A percentile compares a stretch with the other conserved stretches of the same genome.
These are phyloP conservation scores for Naja naja DNA, from an alignment of 2,113 vertebrate genomes.

Conservation along the genomic window DNA sequence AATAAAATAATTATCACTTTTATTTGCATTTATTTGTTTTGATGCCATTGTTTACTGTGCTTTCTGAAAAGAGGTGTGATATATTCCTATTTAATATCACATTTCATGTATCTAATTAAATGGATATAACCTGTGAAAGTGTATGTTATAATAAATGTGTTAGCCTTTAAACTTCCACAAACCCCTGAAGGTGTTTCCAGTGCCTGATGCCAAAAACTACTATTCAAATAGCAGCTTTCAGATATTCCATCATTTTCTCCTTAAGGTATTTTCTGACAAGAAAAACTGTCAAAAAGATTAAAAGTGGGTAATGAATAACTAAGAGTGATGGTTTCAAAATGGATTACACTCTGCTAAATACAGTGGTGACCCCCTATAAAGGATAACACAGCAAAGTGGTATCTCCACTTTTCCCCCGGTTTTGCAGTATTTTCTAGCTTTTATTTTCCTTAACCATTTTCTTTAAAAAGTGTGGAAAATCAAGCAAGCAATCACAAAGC, in stretches of 20 bases:
- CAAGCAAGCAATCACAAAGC: neutral
- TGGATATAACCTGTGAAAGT: neutral
- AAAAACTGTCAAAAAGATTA: neutral
- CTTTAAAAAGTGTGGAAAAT: neutral
- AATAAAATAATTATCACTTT: neutral
- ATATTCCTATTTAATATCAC: neutral
- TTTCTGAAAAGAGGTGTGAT: neutral
- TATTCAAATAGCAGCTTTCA: neutral
- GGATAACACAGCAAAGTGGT: neutral
- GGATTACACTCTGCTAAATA: neutral
- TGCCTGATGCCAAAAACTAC: neutral
- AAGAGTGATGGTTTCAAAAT: neutral
- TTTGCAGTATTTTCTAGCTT: neutral
- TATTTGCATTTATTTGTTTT: neutral
- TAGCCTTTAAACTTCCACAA: neutral
- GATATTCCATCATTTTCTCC: neutral
- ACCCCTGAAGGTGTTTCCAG: neutral
- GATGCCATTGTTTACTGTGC: neutral
- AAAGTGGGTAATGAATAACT: neutral
- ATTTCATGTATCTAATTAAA: neutral
- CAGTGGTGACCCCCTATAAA: neutral
- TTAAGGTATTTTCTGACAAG: neutral
- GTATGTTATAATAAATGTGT: neutral
- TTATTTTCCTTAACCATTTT: neutral
- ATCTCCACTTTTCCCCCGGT: neutral